phyloP scores from a whole-genome alignment of 2,797 vertebrate genomes.

The Gymnoscopelus braueri region DNA sequence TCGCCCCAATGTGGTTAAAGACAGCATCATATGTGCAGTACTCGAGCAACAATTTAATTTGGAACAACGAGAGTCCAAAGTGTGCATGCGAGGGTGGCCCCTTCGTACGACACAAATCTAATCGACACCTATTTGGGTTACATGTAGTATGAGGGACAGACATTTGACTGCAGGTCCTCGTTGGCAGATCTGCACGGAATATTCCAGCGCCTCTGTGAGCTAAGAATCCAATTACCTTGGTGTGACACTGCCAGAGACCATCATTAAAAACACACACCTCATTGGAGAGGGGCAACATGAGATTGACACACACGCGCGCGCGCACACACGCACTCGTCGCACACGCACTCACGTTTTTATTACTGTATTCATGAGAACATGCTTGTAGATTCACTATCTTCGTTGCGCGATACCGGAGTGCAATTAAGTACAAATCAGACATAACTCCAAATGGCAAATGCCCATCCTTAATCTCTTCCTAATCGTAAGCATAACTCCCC shows the following conservation, averaged over 20 bases:
- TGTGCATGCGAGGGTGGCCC: no score
- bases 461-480: no score
- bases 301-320: conserved; percentile 1
- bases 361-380: no score
- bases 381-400: no score
- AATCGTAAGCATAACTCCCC: no score
- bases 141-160: background rate
- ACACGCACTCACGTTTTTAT: background rate
- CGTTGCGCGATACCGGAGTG: no score
- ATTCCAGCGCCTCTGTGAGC: conserved; percentile 16
- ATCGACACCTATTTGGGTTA: conserved; percentile 1
- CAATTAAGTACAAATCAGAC: no score
- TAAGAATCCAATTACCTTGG: conserved; percentile 45
- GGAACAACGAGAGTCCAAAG: background rate
- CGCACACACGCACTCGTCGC: background rate
- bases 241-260: conserved; percentile 16
- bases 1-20: no score
- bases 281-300: conserved; percentile 11
- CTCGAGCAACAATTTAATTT: background rate
- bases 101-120: background rate
- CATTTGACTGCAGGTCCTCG: conserved; percentile 12
- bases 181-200: background rate
- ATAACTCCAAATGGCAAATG: no score
- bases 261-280: conserved; percentile 36
- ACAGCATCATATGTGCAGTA: no score